Evolutionary conservation across 2,888 invertebrate genomes (phyloP), one percentile per base, ranked within the genome.

Genomic region (Anaspis maculata): DNA sequence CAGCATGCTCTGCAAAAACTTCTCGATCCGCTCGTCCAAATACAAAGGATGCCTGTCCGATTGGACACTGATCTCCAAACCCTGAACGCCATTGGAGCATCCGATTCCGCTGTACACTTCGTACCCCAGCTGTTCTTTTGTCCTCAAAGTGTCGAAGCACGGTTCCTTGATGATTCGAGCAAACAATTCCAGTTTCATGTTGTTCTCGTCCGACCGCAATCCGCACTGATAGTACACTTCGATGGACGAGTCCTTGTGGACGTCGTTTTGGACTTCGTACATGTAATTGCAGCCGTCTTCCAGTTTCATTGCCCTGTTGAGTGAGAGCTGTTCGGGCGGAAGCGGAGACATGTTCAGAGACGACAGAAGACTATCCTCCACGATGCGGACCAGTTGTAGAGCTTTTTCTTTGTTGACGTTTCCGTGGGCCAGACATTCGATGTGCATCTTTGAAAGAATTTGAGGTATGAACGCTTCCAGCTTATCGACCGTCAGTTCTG

Each of bases 121-220:
- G 62, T 97, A 97, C 11, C 96, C 96, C 3, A 91, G 70, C 70
- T 91, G 90, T 61, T 90, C 89, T 77, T 90, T 80, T 2, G 95
- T 97, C 53, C 96, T 69, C 13, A 97, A 73, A 34, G 81, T 76
- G 65, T 86, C 84, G 67, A 91, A 96, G 64, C 90, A 92, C 0
- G 95, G 94, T 60, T 96, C 95, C 6, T 79, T 75, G 24, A 95
- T 74, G 43, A 92, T 80, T 65, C 96, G 94, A 25, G 83, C 79
- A 30, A 95, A 74, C 37, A 97, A 71, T 60, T 92, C 90, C 2
- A 95, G 69, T 46, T 83, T 62, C 52, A 89, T 86, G 63, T 92
- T 94, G 25, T 70, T 69, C 21, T 77, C 70, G 15, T 79, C 74
- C 7, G 72, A 75, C 52, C 88, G 84, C 37, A 83, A 64, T 4